Evolutionary conservation across 2,113 vertebrate genomes (phyloP).

Genomic region (Leptodactylus fuscus): DNA sequence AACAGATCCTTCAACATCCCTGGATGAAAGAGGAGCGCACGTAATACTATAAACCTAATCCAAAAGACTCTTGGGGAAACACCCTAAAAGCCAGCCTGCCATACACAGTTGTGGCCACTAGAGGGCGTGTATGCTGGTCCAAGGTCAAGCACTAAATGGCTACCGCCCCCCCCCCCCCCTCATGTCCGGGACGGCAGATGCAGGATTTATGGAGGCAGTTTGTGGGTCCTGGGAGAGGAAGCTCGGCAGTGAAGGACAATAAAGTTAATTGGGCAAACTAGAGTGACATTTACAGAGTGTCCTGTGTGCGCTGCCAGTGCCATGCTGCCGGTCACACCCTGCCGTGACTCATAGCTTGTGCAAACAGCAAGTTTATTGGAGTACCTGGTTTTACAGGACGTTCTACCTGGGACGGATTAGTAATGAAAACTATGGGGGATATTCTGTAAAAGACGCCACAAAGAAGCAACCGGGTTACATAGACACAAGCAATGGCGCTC

Average conservation of each 20-base stretch:
- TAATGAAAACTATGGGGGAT: background rate
- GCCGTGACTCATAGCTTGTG: slow-evolving; percentile 10
- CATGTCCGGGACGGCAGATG: background rate
- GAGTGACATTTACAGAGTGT: background rate
- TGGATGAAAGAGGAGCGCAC: slow-evolving; percentile 74
- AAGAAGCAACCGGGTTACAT: no score
- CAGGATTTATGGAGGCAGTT: background rate
- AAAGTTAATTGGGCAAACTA: background rate
- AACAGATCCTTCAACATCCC: slow-evolving; percentile 80
- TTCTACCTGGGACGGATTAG: background rate
- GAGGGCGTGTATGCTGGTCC: background rate
- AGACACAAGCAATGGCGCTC: background rate
- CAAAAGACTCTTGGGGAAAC: background rate
- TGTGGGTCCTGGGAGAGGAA: background rate
- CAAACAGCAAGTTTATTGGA: background rate
- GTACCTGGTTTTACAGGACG: background rate
- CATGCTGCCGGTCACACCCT: background rate
- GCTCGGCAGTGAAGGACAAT: background rate
- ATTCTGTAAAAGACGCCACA: background rate
- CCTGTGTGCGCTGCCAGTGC: background rate
- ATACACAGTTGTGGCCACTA: background rate
- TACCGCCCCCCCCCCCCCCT: no score
- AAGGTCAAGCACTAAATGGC: background rate
- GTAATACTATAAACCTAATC: background rate
- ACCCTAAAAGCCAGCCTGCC: background rate